Percentiles rank a stretch among this genome's conserved stretches.
Conservation (phyloP, 2,888 invertebrate genomes). For the Cerastis rubricosa region DNA sequence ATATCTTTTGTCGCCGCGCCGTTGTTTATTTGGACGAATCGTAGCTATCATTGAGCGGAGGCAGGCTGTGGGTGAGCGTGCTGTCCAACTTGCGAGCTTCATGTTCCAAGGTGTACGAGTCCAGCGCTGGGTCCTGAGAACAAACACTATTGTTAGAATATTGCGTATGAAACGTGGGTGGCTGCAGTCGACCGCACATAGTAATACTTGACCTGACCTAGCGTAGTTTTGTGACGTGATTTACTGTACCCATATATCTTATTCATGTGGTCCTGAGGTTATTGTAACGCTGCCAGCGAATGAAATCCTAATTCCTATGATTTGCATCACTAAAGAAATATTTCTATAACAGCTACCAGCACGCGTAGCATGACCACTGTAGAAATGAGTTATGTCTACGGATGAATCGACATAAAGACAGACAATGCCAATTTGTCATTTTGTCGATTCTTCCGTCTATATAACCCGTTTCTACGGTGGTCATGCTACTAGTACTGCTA, state of each 20-base stretch:
- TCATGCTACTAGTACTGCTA: too few species aligned
- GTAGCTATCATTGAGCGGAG: slow-evolving; percentile 89
- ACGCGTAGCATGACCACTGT: too few species aligned
- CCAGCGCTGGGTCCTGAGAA: slow-evolving; percentile 95
- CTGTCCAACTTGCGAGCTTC: slow-evolving; percentile 95
- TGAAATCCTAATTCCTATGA: not conserved
- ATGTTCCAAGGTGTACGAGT: slow-evolving; percentile 96
- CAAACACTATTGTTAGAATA: slow-evolving; percentile 16
- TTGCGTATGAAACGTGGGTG: not conserved
- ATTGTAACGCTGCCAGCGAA: not conserved
- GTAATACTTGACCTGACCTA: not conserved
- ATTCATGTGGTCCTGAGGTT: not conserved
- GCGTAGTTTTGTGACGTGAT: not conserved
- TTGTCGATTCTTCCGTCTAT: too few species aligned
- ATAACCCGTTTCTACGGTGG: too few species aligned
- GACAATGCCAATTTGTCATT: too few species aligned
- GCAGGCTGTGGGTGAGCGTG: slow-evolving; percentile 91
- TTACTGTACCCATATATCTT: not conserved
- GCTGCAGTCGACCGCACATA: not conserved
- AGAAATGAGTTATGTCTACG: too few species aligned
- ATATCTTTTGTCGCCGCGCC: slow-evolving; percentile 51
- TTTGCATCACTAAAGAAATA: not conserved
- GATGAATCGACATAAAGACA: too few species aligned
- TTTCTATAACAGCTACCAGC: not conserved
- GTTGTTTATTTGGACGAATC: slow-evolving; percentile 85